Conservation (phyloP, 2,888 invertebrate species). For the Thecocarcelia acutangulata region DNA sequence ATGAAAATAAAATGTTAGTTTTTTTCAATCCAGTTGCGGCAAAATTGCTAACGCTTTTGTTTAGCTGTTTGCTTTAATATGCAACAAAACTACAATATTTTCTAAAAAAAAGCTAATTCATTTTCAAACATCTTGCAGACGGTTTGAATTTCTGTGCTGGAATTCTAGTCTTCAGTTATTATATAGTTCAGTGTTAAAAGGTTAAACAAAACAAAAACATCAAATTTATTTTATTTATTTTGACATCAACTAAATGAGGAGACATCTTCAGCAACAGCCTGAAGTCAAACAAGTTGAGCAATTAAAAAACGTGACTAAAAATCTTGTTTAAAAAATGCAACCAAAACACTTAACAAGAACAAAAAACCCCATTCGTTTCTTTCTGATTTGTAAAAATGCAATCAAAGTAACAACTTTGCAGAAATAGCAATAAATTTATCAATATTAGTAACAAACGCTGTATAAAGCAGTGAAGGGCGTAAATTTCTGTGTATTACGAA, state of each 20-base stretch:
- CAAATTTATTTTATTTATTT: conserved; percentile 23
- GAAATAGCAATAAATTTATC: conserved; percentile 5
- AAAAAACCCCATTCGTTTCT: conserved; percentile 9
- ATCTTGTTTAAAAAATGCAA: conserved; percentile 23
- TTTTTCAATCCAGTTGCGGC: no score
- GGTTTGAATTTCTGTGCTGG: no score
- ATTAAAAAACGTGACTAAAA: conserved; percentile 64
- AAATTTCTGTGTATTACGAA: no score
- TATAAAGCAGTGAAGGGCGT: no score
- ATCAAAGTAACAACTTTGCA: background rate
- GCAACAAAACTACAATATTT: no score
- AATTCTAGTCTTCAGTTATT: background rate
- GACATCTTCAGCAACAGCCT: conserved; percentile 36
- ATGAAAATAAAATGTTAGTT: no score
- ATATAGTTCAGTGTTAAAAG: conserved; percentile 17
- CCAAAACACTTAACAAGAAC: background rate
- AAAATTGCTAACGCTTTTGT: no score
- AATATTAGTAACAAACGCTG: conserved; percentile 19
- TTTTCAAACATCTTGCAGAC: no score
- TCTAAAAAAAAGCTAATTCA: no score
- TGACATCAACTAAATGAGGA: conserved; percentile 28
- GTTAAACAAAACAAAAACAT: conserved; percentile 20
- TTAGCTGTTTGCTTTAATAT: no score
- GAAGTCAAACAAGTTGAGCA: conserved; percentile 41
- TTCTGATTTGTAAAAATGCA: conserved; percentile 33